A percentile compares a stretch with the other conserved stretches of the same genome.
Conservation (phyloP, 2,113 vertebrate genomes). For the Notiomystis cincta region DNA sequence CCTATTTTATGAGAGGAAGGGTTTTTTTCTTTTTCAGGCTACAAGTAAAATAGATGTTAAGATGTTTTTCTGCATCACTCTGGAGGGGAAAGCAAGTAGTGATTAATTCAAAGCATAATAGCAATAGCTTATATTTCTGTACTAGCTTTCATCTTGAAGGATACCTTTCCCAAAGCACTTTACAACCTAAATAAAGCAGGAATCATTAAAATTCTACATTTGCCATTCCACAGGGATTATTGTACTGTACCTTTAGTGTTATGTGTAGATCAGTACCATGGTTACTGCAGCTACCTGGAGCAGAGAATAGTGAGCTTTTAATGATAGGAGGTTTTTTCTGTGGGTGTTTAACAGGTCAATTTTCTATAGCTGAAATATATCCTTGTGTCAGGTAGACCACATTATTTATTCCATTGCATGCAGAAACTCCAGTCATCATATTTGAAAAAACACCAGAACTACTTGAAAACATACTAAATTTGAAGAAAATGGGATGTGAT, state of each 20-base stretch:
- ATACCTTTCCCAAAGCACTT: conserved; percentile 38
- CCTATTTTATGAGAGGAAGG: neutral
- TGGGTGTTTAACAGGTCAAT: neutral
- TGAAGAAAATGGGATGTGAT: neutral
- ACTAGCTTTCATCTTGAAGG: conserved; percentile 33
- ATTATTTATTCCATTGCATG: neutral
- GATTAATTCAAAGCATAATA: conserved; percentile 48
- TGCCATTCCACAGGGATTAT: neutral
- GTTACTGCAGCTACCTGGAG: neutral
- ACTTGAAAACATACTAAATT: neutral
- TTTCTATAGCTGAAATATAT: neutral
- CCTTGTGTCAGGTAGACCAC: neutral
- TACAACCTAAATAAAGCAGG: conserved; percentile 33
- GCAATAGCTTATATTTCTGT: conserved; percentile 10
- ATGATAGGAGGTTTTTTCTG: neutral
- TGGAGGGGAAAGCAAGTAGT: neutral
- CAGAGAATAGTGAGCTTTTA: neutral
- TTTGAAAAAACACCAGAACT: neutral
- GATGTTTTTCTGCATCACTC: conserved; percentile 4
- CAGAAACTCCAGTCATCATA: neutral
- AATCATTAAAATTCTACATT: conserved; percentile 42
- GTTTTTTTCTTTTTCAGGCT: neutral
- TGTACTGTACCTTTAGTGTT: neutral
- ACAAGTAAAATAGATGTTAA: neutral
- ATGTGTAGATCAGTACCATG: neutral